These are phyloP conservation scores for Lacerta viridis DNA, from an alignment of 2,797 vertebrate species.

Conservation along the genomic window DNA sequence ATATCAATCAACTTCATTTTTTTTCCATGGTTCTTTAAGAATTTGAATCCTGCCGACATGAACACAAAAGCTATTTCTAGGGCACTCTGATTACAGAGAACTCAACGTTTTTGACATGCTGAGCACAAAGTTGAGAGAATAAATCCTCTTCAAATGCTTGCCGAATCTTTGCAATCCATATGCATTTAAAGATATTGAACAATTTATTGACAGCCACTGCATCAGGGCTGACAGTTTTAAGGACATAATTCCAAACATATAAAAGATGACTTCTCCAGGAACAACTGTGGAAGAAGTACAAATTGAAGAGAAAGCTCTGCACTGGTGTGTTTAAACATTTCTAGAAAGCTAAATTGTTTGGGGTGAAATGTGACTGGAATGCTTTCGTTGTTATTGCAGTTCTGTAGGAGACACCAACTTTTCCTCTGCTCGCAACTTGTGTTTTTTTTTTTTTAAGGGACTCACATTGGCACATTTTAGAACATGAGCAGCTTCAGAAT, in stretches of 20 bases:
- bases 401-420: background rate
- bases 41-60: slow-evolving; percentile 25
- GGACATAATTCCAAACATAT: background rate
- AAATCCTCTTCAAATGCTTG: slow-evolving; percentile 37
- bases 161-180: slow-evolving; percentile 42
- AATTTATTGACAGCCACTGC: slow-evolving; percentile 27
- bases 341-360: background rate
- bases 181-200: slow-evolving; percentile 36
- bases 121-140: slow-evolving; percentile 30
- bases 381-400: background rate
- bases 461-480: background rate
- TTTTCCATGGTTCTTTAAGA: slow-evolving; percentile 34
- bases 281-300: background rate
- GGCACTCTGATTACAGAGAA: slow-evolving; percentile 39
- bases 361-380: background rate
- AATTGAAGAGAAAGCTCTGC: background rate
- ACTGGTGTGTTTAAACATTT: background rate
- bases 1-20: slow-evolving; percentile 23
- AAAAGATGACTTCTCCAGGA: background rate
- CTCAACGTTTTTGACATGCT: slow-evolving; percentile 35
- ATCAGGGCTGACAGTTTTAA: background rate
- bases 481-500: background rate
- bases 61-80: slow-evolving; percentile 55
- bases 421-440: background rate
- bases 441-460: background rate